Conservation (phyloP, 37 sponge, comb jelly and placozoan species). For the Amphimedon queenslandica region DNA sequence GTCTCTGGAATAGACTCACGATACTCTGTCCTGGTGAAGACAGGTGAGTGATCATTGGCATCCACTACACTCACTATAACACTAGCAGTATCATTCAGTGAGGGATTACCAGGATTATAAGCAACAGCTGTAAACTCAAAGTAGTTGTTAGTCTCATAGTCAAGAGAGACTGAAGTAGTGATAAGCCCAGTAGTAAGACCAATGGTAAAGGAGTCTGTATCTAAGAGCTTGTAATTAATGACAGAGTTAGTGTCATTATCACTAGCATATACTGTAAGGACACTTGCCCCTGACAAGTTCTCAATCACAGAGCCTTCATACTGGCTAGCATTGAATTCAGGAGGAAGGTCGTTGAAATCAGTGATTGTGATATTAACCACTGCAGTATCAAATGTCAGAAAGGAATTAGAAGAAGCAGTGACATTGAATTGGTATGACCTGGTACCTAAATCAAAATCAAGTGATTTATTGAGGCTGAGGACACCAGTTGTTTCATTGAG, state of each 20-base stretch:
- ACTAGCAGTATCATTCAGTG: conserved; percentile 10
- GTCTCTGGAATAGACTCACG: conserved; percentile 23
- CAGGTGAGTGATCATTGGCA: conserved; percentile 51
- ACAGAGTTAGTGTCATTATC: not conserved
- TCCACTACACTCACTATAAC: conserved; percentile 34
- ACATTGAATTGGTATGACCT: conserved; percentile 15
- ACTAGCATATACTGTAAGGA: not conserved
- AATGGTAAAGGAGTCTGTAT: not conserved
- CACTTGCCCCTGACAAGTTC: not conserved
- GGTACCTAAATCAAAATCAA: conserved; percentile 50
- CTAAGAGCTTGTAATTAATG: not conserved
- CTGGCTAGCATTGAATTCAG: not conserved
- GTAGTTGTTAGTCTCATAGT: not conserved
- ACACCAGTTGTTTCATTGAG: conserved; percentile 48
- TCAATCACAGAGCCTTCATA: not conserved
- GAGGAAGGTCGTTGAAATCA: conserved; percentile 3
- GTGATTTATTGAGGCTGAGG: conserved; percentile 31
- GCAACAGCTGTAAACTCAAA: not conserved
- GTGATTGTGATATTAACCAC: not conserved
- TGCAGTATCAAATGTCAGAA: not conserved
- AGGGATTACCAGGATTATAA: not conserved
- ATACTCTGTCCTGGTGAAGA: conserved; percentile 8
- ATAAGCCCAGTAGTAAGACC: not conserved
- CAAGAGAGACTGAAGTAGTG: not conserved
- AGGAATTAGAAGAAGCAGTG: conserved; percentile 11